These are phyloP conservation scores for Nicator chloris DNA, from an alignment of 2,113 vertebrate species.

Conservation along the genomic window DNA sequence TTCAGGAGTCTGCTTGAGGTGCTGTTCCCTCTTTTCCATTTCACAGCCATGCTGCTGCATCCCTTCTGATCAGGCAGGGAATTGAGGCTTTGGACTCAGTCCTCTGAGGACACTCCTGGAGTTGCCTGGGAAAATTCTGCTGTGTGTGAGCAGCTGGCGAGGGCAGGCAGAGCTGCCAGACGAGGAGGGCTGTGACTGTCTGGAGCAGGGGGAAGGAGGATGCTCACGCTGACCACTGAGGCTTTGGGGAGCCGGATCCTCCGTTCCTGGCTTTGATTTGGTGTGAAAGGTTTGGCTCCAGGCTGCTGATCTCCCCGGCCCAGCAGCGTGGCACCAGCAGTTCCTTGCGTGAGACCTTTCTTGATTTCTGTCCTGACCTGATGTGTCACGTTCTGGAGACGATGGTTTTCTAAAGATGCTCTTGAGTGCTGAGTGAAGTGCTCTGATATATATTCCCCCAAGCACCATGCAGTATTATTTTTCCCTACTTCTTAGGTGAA, in stretches of 20 bases:
- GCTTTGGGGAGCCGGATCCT: not conserved
- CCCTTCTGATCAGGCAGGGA: not conserved
- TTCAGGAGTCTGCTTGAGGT: not conserved
- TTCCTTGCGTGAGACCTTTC: not conserved
- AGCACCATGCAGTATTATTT: not conserved
- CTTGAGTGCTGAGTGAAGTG: not conserved
- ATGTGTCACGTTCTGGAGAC: not conserved
- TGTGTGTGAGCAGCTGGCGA: not conserved
- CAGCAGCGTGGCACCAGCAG: not conserved
- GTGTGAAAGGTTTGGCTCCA: not conserved
- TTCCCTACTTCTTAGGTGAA: not conserved
- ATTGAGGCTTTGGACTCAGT: not conserved
- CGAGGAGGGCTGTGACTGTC: not conserved
- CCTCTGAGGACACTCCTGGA: not conserved
- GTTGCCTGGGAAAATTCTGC: not conserved
- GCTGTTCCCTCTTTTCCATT: not conserved
- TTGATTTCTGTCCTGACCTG: not conserved
- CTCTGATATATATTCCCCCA: not conserved
- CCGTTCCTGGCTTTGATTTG: not conserved
- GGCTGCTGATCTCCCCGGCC: not conserved
- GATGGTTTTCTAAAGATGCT: not conserved
- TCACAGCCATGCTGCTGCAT: not conserved
- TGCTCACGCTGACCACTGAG: accelerated
- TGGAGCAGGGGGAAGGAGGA: not conserved
- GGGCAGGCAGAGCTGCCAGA: not conserved